Conservation (phyloP, 2,113 vertebrate genomes). For the Indri indri region DNA sequence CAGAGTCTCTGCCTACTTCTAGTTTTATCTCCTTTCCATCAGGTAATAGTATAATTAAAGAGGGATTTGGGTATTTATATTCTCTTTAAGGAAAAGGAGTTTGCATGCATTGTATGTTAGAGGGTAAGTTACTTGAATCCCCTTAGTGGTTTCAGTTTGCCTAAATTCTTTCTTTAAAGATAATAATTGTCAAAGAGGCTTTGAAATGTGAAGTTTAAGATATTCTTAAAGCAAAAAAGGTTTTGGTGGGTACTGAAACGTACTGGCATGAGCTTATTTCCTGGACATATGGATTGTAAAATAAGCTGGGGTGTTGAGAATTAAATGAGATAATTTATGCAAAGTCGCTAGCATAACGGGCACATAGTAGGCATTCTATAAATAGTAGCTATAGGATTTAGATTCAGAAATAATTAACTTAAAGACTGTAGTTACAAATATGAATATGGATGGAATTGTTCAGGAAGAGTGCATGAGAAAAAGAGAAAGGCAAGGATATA, state of each 20-base stretch:
- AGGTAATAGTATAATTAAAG: neutral
- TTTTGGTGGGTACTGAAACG: constrained; percentile 54
- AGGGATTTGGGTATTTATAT: neutral
- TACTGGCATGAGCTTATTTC: constrained; percentile 67
- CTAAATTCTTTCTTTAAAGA: constrained; percentile 41
- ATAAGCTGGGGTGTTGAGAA: constrained; percentile 56
- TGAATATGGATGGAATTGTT: constrained; percentile 55
- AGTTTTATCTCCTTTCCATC: neutral
- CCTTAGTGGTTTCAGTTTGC: neutral
- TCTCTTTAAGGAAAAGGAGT: neutral
- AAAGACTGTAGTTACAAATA: constrained; percentile 20
- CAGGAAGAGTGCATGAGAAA: neutral
- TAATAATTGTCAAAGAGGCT: constrained; percentile 49
- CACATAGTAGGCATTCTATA: constrained; percentile 72
- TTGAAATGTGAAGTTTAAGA: constrained; percentile 43
- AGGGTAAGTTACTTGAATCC: neutral
- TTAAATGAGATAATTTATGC: constrained; percentile 75
- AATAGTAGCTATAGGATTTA: constrained; percentile 58
- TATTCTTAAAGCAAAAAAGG: constrained; percentile 59
- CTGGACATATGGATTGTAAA: constrained; percentile 73
- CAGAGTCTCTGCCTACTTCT: neutral
- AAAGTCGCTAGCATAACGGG: constrained; percentile 61
- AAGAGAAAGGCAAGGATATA: neutral
- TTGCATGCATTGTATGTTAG: neutral
- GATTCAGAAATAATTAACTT: constrained; percentile 59